Percentiles rank a stretch among this genome's conserved stretches.
Conservation (phyloP, 2,113 vertebrate genomes). For the Clarias magur region DNA sequence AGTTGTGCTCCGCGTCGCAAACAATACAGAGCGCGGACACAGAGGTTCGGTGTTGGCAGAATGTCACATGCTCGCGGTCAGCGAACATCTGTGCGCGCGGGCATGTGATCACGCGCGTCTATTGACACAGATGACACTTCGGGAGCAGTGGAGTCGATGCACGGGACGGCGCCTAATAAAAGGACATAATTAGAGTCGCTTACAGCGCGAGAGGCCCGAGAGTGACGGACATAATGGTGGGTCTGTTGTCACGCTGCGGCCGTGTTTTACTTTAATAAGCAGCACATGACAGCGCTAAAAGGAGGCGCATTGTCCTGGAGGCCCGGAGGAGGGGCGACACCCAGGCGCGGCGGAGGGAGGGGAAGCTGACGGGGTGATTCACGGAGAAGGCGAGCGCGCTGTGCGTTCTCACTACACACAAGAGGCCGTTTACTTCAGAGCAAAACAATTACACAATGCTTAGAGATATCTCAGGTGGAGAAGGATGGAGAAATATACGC, state of each 20-base stretch:
- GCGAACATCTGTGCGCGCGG: neutral
- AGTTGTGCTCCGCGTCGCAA: neutral
- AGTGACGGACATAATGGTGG: constrained; percentile 31
- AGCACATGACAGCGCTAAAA: constrained; percentile 39
- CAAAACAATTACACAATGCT: neutral
- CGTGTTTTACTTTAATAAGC: constrained; percentile 34
- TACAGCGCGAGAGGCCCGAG: constrained; percentile 5
- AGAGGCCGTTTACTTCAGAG: neutral
- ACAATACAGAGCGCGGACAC: neutral
- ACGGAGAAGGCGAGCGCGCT: neutral
- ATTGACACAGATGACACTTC: neutral
- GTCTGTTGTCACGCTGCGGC: constrained; percentile 38
- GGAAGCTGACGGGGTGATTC: neutral
- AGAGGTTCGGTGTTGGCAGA: neutral
- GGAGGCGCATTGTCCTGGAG: constrained; percentile 17
- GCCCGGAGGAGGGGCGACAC: neutral
- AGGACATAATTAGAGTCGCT: constrained; percentile 38
- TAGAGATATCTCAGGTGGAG: too few species aligned
- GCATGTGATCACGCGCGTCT: constrained; percentile 38
- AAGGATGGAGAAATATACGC: too few species aligned
- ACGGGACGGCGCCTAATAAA: neutral
- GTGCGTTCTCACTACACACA: neutral
- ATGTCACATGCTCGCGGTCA: constrained; percentile 9
- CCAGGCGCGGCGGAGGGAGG: neutral
- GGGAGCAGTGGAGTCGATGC: neutral